These are phyloP conservation scores for Napeogenes inachia DNA, from an alignment of 2,888 invertebrate species.

Conservation along the genomic window DNA sequence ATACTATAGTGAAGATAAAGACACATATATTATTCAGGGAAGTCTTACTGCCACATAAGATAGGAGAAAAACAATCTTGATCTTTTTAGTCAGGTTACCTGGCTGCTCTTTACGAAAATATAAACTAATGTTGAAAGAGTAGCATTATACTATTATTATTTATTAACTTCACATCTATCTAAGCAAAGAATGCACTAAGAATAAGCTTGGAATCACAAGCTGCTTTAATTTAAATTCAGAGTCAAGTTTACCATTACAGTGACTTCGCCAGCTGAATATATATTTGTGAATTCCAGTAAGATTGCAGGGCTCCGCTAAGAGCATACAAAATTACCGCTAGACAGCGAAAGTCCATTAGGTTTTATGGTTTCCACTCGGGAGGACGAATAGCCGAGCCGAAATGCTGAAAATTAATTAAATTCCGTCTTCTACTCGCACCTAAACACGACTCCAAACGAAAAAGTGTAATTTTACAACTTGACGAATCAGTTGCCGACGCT, in stretches of 20 bases:
- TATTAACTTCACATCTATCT: background rate
- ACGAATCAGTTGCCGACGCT: constrained; percentile 15
- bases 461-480: constrained; percentile 28
- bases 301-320: constrained; percentile 52
- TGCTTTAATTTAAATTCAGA: constrained; percentile 18
- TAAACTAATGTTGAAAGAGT: too few species aligned
- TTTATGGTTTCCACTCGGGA: constrained; percentile 65
- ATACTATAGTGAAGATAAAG: too few species aligned
- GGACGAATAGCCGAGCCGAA: constrained; percentile 63
- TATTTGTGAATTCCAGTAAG: constrained; percentile 51
- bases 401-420: constrained; percentile 71
- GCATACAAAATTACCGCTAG: constrained; percentile 66
- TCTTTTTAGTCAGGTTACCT: too few species aligned
- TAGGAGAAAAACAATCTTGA: too few species aligned
- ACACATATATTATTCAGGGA: too few species aligned
- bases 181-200: background rate
- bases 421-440: constrained; percentile 51
- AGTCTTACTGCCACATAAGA: too few species aligned
- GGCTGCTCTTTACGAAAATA: too few species aligned
- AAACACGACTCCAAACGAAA: constrained; percentile 49
- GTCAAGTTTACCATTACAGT: constrained; percentile 28
- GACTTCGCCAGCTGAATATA: constrained; percentile 36
- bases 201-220: background rate
- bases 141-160: too few species aligned
- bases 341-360: constrained; percentile 75